Conservation (phyloP, 2,888 invertebrate species). For the Ectemnius lituratus region DNA sequence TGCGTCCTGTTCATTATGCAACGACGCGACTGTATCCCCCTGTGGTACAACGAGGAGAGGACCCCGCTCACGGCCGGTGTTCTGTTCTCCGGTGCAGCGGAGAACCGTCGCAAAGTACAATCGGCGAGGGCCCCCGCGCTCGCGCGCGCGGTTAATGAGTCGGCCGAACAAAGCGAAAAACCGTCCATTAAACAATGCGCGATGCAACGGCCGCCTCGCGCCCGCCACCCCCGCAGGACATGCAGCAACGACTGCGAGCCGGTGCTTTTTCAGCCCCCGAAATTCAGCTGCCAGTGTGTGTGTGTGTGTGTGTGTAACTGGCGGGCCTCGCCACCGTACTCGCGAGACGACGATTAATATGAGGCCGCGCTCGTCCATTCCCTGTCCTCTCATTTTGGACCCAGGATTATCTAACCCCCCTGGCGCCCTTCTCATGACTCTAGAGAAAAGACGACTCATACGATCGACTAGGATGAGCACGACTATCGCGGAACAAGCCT, state of each 20-base stretch:
- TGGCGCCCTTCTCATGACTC: too few species aligned
- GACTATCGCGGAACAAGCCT: too few species aligned
- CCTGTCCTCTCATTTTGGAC: too few species aligned
- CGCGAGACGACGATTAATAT: not conserved
- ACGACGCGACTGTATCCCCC: conserved; percentile 68
- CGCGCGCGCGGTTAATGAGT: conserved; percentile 73
- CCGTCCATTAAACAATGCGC: conserved; percentile 76
- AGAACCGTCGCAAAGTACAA: conserved; percentile 73
- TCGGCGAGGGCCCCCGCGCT: conserved; percentile 57
- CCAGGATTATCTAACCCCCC: too few species aligned
- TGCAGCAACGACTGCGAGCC: conserved; percentile 21
- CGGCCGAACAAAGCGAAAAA: conserved; percentile 75
- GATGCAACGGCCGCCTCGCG: conserved; percentile 64
- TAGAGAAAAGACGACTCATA: too few species aligned
- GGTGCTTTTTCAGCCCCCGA: conserved; percentile 44
- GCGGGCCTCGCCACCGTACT: too few species aligned
- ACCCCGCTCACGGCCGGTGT: too few species aligned
- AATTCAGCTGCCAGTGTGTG: conserved; percentile 5
- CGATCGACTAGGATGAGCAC: too few species aligned
- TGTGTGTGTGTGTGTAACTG: too few species aligned
- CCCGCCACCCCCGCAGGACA: conserved; percentile 32
- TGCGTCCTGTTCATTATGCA: conserved; percentile 75
- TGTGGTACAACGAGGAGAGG: conserved; percentile 62
- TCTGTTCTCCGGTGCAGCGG: conserved; percentile 62
- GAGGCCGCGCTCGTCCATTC: not conserved